Evolutionary conservation across 2,888 invertebrate species (phyloP).

Genomic region (Linnaemya tessellans): DNA sequence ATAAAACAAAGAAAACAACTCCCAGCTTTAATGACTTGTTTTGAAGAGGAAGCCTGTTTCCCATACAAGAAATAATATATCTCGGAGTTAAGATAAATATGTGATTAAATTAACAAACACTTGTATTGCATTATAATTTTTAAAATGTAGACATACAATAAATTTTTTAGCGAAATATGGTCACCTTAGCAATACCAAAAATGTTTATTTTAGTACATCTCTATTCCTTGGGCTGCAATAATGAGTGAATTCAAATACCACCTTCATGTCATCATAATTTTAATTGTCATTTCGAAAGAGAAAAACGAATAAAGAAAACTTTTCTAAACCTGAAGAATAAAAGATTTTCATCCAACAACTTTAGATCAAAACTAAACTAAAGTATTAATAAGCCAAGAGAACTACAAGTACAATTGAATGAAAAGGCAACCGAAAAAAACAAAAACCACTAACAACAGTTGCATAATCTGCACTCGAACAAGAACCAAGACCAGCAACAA

Average conservation of each 20-base stretch:
- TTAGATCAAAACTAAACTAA: slow-evolving; percentile 60
- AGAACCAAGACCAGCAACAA: slow-evolving; percentile 14
- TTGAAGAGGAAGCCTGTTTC: too few relatives aligned
- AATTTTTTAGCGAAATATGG: too few relatives aligned
- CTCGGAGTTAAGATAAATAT: too few relatives aligned
- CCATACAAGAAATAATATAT: too few relatives aligned
- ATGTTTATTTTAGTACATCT: slow-evolving; percentile 51
- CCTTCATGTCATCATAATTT: slow-evolving; percentile 80
- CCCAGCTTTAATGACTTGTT: too few relatives aligned
- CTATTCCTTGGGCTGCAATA: slow-evolving; percentile 74
- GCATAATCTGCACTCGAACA: slow-evolving; percentile 5
- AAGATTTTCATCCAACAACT: slow-evolving; percentile 64
- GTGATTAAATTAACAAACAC: too few relatives aligned
- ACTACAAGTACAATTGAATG: slow-evolving; percentile 40
- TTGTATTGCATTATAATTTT: too few relatives aligned
- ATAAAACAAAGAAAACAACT: too few relatives aligned
- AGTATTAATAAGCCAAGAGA: slow-evolving; percentile 60
- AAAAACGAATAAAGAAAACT: slow-evolving; percentile 18
- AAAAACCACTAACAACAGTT: slow-evolving; percentile 19
- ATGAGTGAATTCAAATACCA: slow-evolving; percentile 78
- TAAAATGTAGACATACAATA: too few relatives aligned
- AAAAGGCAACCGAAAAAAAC: too few relatives aligned
- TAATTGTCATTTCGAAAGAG: slow-evolving; percentile 67
- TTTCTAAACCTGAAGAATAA: slow-evolving; percentile 47
- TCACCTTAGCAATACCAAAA: slow-evolving; percentile 48